Percentiles rank a stretch among this genome's conserved stretches.
phyloP scores from a whole-genome alignment of 2,888 invertebrate species.

The Heliconius erato region DNA sequence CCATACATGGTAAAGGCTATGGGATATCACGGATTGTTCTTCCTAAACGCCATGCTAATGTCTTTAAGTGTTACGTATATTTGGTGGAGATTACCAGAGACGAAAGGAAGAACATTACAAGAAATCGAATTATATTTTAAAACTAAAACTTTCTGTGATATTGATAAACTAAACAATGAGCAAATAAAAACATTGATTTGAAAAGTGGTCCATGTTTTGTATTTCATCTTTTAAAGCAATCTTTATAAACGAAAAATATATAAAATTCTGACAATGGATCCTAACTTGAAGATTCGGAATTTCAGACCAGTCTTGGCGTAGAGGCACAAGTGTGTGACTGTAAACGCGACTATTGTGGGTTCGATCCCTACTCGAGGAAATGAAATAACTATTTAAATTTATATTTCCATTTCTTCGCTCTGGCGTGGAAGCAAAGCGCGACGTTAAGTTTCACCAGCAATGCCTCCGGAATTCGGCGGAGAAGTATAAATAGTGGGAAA shows the following conservation, averaged over 20 bases:
- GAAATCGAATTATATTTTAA: constrained; percentile 58
- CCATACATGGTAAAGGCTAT: constrained; percentile 10
- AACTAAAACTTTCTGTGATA: constrained; percentile 43
- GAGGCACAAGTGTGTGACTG: no score
- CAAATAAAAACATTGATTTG: constrained; percentile 33
- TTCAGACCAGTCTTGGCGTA: no score
- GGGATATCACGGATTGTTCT: constrained; percentile 37
- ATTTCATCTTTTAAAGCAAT: neutral
- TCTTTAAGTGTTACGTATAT: constrained; percentile 9
- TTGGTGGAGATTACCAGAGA: constrained; percentile 37
- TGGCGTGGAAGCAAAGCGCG: no score
- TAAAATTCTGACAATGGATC: no score
- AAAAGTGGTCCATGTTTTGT: neutral
- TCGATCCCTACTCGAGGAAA: no score
- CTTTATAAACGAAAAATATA: no score
- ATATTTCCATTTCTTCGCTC: no score
- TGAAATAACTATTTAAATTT: no score
- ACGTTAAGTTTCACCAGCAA: no score
- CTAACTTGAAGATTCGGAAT: no score
- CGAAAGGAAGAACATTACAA: constrained; percentile 47
- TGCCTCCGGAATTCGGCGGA: neutral
- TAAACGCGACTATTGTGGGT: no score
- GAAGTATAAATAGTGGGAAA: no score
- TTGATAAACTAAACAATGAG: constrained; percentile 29
- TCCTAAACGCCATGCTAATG: constrained; percentile 36